A percentile compares a stretch with the other conserved stretches of the same genome.
Evolutionary conservation across 2,888 invertebrate species (phyloP).

Genomic region (Sycophila texana): DNA sequence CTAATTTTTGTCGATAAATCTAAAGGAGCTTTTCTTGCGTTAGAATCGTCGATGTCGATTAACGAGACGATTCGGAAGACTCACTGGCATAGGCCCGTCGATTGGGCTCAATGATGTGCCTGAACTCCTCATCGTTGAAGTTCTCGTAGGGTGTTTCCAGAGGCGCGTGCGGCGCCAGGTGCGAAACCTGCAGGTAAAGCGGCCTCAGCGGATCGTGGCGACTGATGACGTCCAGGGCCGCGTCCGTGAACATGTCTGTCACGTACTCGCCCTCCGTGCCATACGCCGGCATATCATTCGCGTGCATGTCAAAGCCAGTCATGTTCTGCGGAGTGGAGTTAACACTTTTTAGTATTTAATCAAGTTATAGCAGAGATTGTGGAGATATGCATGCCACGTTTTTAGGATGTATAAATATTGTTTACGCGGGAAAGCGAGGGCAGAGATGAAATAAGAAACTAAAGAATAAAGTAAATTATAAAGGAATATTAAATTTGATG

Average conservation of each 20-base stretch:
- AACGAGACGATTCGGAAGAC: conserved; percentile 36
- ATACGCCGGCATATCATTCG: conserved; percentile 75
- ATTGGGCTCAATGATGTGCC: conserved; percentile 84
- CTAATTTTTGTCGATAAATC: no score
- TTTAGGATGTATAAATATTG: no score
- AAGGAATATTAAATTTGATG: no score
- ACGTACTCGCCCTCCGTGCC: conserved; percentile 79
- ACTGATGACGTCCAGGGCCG: conserved; percentile 81
- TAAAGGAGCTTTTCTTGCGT: no score
- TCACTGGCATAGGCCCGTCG: conserved; percentile 86
- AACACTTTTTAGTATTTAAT: no score
- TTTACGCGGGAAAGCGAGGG: no score
- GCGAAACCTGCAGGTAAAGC: conserved; percentile 87
- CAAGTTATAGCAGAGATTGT: no score
- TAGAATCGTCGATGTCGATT: no score
- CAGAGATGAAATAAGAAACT: no score
- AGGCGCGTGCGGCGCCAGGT: conserved; percentile 89
- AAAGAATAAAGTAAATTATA: no score
- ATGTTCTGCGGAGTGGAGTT: conserved; percentile 67
- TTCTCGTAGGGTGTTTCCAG: conserved; percentile 83
- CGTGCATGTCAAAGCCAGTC: conserved; percentile 77
- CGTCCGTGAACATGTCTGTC: conserved; percentile 84
- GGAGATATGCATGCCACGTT: no score
- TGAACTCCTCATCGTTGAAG: conserved; percentile 77
- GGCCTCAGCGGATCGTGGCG: conserved; percentile 81